Percentiles rank a stretch among this genome's conserved stretches.
These are phyloP conservation scores for Reticulitermes lucifugus DNA, from an alignment of 2,888 invertebrate species.

Conservation along the genomic window DNA sequence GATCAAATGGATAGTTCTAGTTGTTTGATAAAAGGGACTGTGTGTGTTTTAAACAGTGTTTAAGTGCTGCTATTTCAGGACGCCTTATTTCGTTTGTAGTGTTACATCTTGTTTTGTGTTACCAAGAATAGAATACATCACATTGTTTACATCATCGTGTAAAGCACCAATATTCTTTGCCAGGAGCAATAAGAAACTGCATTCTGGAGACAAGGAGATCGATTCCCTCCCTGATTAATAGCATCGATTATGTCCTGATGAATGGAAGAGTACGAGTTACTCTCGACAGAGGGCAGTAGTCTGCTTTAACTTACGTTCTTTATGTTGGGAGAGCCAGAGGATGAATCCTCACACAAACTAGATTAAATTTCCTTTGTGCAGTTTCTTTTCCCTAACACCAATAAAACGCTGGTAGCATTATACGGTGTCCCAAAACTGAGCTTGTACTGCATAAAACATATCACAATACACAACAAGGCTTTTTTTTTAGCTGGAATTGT, in stretches of 20 bases:
- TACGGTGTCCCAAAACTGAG: not conserved
- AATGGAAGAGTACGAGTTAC: not conserved
- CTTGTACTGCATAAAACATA: not conserved
- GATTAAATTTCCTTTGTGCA: not conserved
- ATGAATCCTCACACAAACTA: not conserved
- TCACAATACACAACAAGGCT: not conserved
- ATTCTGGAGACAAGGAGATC: not conserved
- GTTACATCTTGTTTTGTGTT: too few relatives aligned
- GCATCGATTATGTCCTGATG: conserved; percentile 34
- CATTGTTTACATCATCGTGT: too few relatives aligned
- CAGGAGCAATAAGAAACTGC: not conserved
- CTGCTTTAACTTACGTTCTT: not conserved
- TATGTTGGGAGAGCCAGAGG: not conserved
- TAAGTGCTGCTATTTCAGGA: too few relatives aligned
- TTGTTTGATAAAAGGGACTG: too few relatives aligned
- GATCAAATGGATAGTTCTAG: too few relatives aligned
- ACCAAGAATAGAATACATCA: too few relatives aligned
- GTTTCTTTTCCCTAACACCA: not conserved
- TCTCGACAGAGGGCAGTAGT: not conserved
- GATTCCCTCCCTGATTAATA: conserved; percentile 34
- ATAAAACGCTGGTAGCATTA: not conserved
- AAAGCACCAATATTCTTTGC: not conserved
- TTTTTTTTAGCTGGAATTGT: too few relatives aligned
- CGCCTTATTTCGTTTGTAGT: too few relatives aligned
- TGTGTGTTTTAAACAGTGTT: too few relatives aligned